phyloP scores from a whole-genome alignment of 2,797 vertebrate species.

The Lepilemur ruficaudatus region DNA sequence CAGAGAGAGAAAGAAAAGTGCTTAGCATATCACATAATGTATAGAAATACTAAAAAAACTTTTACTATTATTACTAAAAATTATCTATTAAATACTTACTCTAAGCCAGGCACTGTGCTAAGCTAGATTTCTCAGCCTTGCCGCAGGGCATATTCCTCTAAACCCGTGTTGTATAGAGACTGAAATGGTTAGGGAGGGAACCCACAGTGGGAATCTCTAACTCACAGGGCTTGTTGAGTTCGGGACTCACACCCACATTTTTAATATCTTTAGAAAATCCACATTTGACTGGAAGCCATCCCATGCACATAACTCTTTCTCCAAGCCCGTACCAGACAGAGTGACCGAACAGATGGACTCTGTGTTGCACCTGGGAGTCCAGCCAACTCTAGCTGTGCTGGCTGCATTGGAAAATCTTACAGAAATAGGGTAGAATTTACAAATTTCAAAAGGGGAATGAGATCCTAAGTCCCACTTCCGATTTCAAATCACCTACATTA shows the following conservation, averaged over 20 bases:
- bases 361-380: neutral
- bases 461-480: neutral
- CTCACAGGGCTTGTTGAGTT: neutral
- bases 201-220: neutral
- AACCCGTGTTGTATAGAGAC: neutral
- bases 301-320: neutral
- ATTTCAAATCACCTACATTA: neutral
- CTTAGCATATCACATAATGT: neutral
- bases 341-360: slow-evolving; percentile 64
- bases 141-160: neutral
- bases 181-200: neutral
- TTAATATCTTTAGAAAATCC: slow-evolving; percentile 48
- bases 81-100: neutral
- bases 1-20: neutral
- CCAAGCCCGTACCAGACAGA: neutral
- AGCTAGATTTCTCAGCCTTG: neutral
- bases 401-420: neutral
- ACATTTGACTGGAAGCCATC: slow-evolving; percentile 15
- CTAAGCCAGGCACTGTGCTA: neutral
- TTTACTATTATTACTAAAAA: neutral
- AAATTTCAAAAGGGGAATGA: neutral
- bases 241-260: neutral
- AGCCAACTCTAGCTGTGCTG: slow-evolving; percentile 45
- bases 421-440: slow-evolving; percentile 3
- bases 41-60: neutral